These are phyloP conservation scores for Hemibagrus wyckioides DNA, from an alignment of 2,113 vertebrate species.

Conservation along the genomic window DNA sequence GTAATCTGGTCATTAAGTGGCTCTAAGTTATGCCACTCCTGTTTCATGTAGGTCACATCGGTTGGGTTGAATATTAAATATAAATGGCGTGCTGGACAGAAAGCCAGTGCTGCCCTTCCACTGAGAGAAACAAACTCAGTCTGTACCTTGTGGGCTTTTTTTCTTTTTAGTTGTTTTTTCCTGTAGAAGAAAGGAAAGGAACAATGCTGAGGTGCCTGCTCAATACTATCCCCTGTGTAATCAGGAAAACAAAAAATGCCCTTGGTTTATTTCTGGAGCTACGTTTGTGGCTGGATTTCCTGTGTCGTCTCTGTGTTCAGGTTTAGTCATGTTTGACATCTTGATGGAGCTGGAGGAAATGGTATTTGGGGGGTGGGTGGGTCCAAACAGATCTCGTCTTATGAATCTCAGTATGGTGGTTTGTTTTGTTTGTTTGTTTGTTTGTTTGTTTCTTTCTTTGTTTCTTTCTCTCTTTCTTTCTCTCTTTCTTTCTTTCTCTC, in stretches of 20 bases:
- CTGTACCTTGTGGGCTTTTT: not conserved
- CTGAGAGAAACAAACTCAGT: not conserved
- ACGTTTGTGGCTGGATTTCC: not conserved
- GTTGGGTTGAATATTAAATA: not conserved
- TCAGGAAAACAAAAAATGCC: not conserved
- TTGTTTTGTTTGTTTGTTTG: too few relatives aligned
- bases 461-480: too few relatives aligned
- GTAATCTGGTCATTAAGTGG: not conserved
- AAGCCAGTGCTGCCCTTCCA: not conserved
- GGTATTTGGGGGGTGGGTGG: not conserved
- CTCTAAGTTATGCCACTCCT: too few relatives aligned
- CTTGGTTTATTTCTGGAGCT: constrained; percentile 15
- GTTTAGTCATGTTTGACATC: not conserved
- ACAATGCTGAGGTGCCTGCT: not conserved
- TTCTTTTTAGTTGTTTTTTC: not conserved
- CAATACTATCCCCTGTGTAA: not conserved
- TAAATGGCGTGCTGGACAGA: not conserved
- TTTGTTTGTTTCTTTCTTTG: too few relatives aligned
- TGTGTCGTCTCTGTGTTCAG: not conserved
- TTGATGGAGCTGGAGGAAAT: not conserved
- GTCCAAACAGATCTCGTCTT: not conserved
- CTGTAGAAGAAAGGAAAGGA: not conserved
- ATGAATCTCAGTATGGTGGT: not conserved
- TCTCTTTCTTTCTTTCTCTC: not conserved
- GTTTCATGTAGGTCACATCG: not conserved